A percentile compares a stretch with the other conserved stretches of the same genome.
These are phyloP conservation scores for Phoenicopterus ruber DNA, from an alignment of 2,113 vertebrate species.

Conservation along the genomic window DNA sequence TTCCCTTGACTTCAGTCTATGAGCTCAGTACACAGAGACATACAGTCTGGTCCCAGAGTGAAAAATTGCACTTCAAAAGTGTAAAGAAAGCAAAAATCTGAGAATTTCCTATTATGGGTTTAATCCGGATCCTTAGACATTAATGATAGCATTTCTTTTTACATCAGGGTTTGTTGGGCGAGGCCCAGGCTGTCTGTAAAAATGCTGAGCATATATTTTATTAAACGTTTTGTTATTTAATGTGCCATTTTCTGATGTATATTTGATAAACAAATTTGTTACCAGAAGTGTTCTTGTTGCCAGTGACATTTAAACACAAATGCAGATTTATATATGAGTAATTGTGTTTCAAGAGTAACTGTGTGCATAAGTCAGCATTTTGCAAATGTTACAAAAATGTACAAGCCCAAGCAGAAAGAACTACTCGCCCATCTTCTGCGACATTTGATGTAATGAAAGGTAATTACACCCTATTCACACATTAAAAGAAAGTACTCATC, in stretches of 20 bases:
- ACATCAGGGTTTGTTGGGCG: neutral
- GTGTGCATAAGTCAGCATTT: constrained; percentile 40
- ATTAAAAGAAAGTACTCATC: constrained; percentile 4
- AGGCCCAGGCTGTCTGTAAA: neutral
- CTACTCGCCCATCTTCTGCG: constrained; percentile 30
- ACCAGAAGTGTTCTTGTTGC: constrained; percentile 44
- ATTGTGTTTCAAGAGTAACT: constrained; percentile 34
- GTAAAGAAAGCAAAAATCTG: neutral
- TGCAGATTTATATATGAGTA: constrained; percentile 39
- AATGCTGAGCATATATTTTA: constrained; percentile 41
- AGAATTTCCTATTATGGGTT: neutral
- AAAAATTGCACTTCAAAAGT: neutral
- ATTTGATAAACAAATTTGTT: constrained; percentile 52
- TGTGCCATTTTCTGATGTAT: constrained; percentile 42
- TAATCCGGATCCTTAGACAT: neutral
- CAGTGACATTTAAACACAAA: constrained; percentile 59
- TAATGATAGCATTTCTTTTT: neutral
- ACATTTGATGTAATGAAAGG: constrained; percentile 6
- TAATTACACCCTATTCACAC: constrained; percentile 35
- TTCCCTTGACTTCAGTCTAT: neutral
- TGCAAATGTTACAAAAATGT: constrained; percentile 37
- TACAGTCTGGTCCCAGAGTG: neutral
- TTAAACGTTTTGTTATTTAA: constrained; percentile 44
- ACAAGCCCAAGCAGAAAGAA: constrained; percentile 27
- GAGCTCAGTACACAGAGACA: neutral